A percentile compares a stretch with the other conserved stretches of the same genome.
These are phyloP conservation scores for Thamnophis elegans DNA, from an alignment of 2,797 vertebrate genomes.

Conservation along the genomic window DNA sequence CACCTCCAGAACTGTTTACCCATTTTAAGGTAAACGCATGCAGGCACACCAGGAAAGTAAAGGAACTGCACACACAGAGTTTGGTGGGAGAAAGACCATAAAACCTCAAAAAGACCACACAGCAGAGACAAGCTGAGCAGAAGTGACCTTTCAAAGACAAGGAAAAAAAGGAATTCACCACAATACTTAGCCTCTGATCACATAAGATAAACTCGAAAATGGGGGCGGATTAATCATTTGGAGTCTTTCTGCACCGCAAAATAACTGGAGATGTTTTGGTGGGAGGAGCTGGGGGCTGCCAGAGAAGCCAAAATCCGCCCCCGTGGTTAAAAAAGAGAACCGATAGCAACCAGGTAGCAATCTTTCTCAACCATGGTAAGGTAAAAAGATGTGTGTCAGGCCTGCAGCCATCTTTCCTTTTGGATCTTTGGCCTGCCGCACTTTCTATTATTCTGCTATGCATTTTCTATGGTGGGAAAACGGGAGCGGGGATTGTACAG, in stretches of 20 bases:
- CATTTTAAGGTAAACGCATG: no score
- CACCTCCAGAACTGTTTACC: neutral
- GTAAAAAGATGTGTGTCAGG: neutral
- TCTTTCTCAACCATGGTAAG: neutral
- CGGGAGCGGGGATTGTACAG: no score
- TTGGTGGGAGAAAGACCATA: neutral
- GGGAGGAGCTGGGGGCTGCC: neutral
- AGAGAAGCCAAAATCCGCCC: neutral
- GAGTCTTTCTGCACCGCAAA: neutral
- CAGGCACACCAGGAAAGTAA: conserved; percentile 52
- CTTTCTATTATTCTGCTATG: no score
- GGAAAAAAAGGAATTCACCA: conserved; percentile 4
- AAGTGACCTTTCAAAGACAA: neutral
- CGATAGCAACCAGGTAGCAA: no score
- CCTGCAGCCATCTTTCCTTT: no score
- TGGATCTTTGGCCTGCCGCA: no score
- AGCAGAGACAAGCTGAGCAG: conserved; percentile 5
- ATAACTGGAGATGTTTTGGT: neutral
- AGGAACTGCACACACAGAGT: neutral
- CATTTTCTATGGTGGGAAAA: no score
- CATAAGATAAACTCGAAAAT: neutral
- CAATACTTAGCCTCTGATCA: conserved; percentile 35
- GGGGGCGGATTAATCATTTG: neutral
- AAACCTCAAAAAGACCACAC: neutral
- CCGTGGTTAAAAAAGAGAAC: no score